Conservation (phyloP, 1,140 invertebrate genomes). For the Lordiphosa clarofinis region DNA sequence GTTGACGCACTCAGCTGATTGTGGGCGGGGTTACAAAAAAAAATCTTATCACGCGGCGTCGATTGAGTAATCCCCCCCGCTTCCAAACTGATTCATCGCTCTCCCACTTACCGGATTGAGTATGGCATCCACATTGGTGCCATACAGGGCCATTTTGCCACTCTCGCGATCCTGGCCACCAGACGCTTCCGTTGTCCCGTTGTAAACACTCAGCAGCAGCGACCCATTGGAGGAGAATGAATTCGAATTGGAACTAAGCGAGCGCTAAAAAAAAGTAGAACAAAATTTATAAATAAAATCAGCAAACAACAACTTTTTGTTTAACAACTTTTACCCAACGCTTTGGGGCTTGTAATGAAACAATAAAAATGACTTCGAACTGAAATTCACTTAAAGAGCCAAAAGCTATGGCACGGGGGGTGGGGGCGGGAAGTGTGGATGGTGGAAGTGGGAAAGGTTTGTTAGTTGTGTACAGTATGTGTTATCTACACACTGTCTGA, state of each 20-base stretch:
- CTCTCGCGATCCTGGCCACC: slow-evolving; percentile 28
- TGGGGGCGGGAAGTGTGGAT: slow-evolving; percentile 2
- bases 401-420: slow-evolving; percentile 7
- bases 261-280: slow-evolving; percentile 45
- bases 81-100: slow-evolving; percentile 44
- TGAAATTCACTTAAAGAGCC: slow-evolving; percentile 39
- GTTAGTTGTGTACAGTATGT: slow-evolving; percentile 5
- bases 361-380: slow-evolving; percentile 51
- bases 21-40: background rate
- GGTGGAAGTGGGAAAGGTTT: slow-evolving; percentile 15
- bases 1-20: slow-evolving; percentile 2
- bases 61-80: slow-evolving; percentile 54
- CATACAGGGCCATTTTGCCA: slow-evolving; percentile 54
- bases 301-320: slow-evolving; percentile 30
- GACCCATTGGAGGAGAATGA: slow-evolving; percentile 63
- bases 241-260: slow-evolving; percentile 57
- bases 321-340: slow-evolving; percentile 24
- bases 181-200: slow-evolving; percentile 54
- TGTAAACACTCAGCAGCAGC: slow-evolving; percentile 58
- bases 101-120: slow-evolving; percentile 66
- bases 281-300: slow-evolving; percentile 6
- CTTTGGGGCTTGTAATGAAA: slow-evolving; percentile 49
- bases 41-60: slow-evolving; percentile 55
- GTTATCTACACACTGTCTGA: slow-evolving; percentile 58
- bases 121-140: slow-evolving; percentile 70